Evolutionary conservation across 2,888 invertebrate species (phyloP), one percentile per base, ranked within the genome.

Genomic region (Hydropsyche betteni): DNA sequence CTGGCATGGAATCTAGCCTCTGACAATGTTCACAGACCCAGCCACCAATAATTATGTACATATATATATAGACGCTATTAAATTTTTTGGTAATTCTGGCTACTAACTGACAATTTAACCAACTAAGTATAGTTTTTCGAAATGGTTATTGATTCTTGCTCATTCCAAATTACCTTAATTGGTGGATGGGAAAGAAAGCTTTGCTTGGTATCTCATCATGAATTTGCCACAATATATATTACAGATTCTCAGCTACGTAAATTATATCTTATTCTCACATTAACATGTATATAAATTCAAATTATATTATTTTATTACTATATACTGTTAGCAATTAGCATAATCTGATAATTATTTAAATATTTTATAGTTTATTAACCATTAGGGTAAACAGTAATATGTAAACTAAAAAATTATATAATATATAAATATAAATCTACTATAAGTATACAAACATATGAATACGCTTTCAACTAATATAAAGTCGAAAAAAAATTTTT

Each of bases 131-230:
- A 51, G 4, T 53, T 81, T 79, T 80, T 83, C 84, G 83, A 84
- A n/a, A 83, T 82, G 80, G 78, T 44, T 44, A 44, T 81, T 55
- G 55, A 55, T 55, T 14, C 16, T 79, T 79, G 73, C 76, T 52
- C 36, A 71, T 53, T 71, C 58, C 14, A 58, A 72, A 68, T 68
- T 58, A 61, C 61, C 74, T 76, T 74, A 84, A 87, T 88, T 88
- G 88, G 88, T 88, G 88, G 88, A 85, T 88, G 88, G 88, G 87
- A 86, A 86, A 86, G 86, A 87, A 86, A 87, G 88, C 88, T 88
- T 88, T 87, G 88, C 88, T 88, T 88, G 88, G 88, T 88, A 88
- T 88, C 88, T 88, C 87, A 84, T 82, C 81, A 81, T 81, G 79
- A 82, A 81, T 80, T 80, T 76, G 78, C 76, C 78, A 77, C 76